Percentiles rank a stretch among this genome's conserved stretches.
Conservation (phyloP, 1,140 invertebrate genomes). For the Mycetomoellerius zeteki region DNA sequence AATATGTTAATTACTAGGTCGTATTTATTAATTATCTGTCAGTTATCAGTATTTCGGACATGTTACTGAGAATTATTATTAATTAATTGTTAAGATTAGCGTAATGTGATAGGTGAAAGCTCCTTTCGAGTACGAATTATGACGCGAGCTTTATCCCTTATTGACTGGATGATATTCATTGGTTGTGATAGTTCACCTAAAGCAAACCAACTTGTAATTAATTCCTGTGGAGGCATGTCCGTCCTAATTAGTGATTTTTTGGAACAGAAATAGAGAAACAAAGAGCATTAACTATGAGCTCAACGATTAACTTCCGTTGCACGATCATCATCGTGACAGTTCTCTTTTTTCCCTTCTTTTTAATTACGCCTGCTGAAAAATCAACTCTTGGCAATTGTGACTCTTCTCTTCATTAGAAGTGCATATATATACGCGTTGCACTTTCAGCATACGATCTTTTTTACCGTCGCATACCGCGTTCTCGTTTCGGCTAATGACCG, state of each 20-base stretch:
- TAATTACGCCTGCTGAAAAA: conserved; percentile 11
- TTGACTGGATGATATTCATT: conserved; percentile 6
- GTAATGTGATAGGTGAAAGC: background rate
- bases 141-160: conserved; percentile 7
- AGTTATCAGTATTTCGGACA: background rate
- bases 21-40: conserved; percentile 10
- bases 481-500: conserved; percentile 55
- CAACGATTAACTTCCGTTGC: conserved; percentile 1
- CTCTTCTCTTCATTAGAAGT: conserved; percentile 13
- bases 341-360: conserved; percentile 1
- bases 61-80: background rate
- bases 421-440: background rate
- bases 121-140: background rate
- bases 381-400: conserved; percentile 8
- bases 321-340: background rate
- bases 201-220: conserved; percentile 70
- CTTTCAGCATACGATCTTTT: background rate
- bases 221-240: conserved; percentile 69
- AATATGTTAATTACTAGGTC: background rate
- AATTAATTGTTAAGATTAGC: conserved; percentile 6
- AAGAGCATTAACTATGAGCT: conserved; percentile 13
- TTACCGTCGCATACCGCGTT: background rate
- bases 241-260: conserved; percentile 74
- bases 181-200: conserved; percentile 52
- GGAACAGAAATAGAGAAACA: conserved; percentile 23